These are phyloP conservation scores for Scatophagus argus DNA, from an alignment of 2,113 vertebrate species.

Conservation along the genomic window DNA sequence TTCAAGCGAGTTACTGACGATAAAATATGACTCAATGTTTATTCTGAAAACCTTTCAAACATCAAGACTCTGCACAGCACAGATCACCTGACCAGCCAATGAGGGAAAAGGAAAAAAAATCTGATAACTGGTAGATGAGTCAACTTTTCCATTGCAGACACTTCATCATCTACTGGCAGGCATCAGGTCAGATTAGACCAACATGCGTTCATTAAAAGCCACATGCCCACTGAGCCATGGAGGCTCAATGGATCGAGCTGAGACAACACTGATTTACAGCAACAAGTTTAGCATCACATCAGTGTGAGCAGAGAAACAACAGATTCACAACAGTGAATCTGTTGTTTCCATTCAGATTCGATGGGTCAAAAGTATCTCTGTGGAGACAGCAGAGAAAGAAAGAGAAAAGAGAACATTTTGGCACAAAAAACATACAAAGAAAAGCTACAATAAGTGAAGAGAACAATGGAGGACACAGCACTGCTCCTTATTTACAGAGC, in stretches of 20 bases:
- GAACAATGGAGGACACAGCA: not conserved
- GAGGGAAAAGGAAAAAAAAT: no score
- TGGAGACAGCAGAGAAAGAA: not conserved
- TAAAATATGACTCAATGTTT: no score
- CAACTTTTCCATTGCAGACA: no score
- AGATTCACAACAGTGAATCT: not conserved
- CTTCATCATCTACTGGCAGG: not conserved
- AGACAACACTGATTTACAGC: slow-evolving; percentile 33
- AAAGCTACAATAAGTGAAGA: not conserved
- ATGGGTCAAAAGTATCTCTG: not conserved
- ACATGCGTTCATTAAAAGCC: slow-evolving; percentile 17
- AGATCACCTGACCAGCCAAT: no score
- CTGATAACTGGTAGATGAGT: no score
- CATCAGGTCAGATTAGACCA: slow-evolving; percentile 20
- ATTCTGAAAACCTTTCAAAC: no score
- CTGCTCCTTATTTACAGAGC: not conserved
- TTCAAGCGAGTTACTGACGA: no score
- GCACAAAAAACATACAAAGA: no score
- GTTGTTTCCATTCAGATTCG: slow-evolving; percentile 9
- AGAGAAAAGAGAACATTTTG: not conserved
- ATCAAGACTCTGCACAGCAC: no score
- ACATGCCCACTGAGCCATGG: slow-evolving; percentile 22
- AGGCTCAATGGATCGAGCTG: slow-evolving; percentile 19
- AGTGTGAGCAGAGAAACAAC: not conserved
- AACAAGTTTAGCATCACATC: slow-evolving; percentile 7